These are phyloP conservation scores for Nebria ingens DNA, from an alignment of 1,140 invertebrate species.

Conservation along the genomic window DNA sequence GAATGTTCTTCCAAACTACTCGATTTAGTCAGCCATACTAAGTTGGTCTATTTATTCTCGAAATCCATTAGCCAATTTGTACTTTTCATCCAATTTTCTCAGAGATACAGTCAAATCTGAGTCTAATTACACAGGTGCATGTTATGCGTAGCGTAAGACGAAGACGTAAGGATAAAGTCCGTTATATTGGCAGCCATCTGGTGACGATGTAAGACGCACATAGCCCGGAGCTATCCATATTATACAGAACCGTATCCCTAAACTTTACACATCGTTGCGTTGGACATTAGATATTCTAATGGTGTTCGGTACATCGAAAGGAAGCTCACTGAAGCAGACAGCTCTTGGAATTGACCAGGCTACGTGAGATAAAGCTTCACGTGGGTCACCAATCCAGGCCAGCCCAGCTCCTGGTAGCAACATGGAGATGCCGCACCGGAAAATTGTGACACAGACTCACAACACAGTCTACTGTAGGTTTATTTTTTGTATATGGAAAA, in stretches of 20 bases:
- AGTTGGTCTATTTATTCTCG: no score
- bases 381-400: background rate
- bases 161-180: no score
- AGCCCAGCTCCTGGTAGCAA: background rate
- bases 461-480: no score
- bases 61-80: no score
- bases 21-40: no score
- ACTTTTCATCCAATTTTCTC: no score
- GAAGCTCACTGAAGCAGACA: conserved; percentile 22
- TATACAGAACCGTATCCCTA: background rate
- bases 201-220: background rate
- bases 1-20: no score
- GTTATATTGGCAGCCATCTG: background rate
- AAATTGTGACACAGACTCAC: no score
- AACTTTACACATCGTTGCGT: conserved; percentile 24
- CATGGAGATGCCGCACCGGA: background rate
- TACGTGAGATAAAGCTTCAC: conserved; percentile 20
- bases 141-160: no score
- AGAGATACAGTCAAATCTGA: no score
- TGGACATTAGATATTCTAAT: conserved; percentile 26
- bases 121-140: no score
- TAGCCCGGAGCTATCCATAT: background rate
- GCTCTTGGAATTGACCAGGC: conserved; percentile 24
- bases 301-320: conserved; percentile 22
- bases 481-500: no score